phyloP scores from a whole-genome alignment of 2,797 vertebrate genomes.

The Triplophysa bombifrons region DNA sequence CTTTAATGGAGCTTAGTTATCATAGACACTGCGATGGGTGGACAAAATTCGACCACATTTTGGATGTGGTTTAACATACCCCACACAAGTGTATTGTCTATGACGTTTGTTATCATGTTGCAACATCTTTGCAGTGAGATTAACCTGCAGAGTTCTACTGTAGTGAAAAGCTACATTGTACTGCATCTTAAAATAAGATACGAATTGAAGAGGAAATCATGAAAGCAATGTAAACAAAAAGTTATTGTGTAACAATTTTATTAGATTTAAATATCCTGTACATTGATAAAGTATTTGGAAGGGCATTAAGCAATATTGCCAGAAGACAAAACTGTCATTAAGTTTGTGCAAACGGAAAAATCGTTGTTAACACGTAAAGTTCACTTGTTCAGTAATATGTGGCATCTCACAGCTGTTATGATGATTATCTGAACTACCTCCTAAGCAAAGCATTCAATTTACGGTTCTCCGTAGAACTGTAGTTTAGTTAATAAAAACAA shows the following conservation, averaged over 20 bases:
- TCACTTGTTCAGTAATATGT: neutral
- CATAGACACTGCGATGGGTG: neutral
- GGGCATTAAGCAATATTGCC: neutral
- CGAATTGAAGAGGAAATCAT: neutral
- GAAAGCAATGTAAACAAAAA: no score
- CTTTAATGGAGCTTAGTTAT: neutral
- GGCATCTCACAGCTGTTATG: neutral
- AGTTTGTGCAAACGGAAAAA: neutral
- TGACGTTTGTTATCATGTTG: neutral
- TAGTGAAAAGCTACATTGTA: neutral
- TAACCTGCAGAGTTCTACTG: neutral
- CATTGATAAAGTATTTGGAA: neutral
- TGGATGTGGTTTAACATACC: neutral
- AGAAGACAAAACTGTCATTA: neutral
- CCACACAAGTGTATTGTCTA: neutral
- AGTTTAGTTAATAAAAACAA: neutral
- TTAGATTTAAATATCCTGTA: neutral
- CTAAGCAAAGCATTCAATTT: neutral
- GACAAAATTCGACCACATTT: neutral
- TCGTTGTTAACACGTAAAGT: neutral
- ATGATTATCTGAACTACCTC: neutral
- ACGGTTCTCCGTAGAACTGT: no score
- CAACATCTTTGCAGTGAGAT: neutral
- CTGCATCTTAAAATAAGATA: neutral
- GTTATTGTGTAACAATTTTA: no score